These are phyloP conservation scores for Entomobrya proxima DNA, from an alignment of 2,888 invertebrate genomes.

Conservation along the genomic window DNA sequence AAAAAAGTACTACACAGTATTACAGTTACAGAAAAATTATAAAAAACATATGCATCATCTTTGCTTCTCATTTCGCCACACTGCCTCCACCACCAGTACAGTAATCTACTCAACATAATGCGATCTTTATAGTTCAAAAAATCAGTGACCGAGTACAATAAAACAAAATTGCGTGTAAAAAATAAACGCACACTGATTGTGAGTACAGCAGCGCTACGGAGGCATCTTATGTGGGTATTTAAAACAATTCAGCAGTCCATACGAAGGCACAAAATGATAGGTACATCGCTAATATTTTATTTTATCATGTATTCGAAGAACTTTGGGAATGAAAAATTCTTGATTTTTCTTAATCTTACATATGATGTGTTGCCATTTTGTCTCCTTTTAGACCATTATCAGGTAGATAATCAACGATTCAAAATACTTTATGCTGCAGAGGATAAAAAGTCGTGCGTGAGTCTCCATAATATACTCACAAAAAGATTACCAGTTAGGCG, in stretches of 20 bases:
- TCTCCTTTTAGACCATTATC: not conserved
- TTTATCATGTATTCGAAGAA: not conserved
- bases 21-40: slow-evolving; percentile 56
- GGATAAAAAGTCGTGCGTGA: slow-evolving; percentile 1
- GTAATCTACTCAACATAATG: not conserved
- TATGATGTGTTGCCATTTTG: not conserved
- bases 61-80: slow-evolving; percentile 18
- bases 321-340: not conserved
- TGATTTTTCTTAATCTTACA: not conserved
- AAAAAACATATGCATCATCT: slow-evolving; percentile 41
- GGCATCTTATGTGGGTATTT: not conserved
- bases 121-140: slow-evolving; percentile 27
- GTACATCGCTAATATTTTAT: too few relatives aligned
- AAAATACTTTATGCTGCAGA: not conserved
- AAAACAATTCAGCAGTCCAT: slow-evolving; percentile 3
- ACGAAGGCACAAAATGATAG: too few relatives aligned
- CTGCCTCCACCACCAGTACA: not conserved
- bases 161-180: not conserved
- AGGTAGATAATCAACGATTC: slow-evolving; percentile 1
- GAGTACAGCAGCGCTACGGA: not conserved
- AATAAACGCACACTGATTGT: not conserved
- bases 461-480: not conserved
- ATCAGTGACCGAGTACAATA: slow-evolving; percentile 49
- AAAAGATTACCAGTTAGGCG: slow-evolving; percentile 49
- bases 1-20: slow-evolving; percentile 9